A percentile compares a stretch with the other conserved stretches of the same genome.
Evolutionary conservation across 1,140 invertebrate species (phyloP).

Genomic region (Metaphire vulgaris): DNA sequence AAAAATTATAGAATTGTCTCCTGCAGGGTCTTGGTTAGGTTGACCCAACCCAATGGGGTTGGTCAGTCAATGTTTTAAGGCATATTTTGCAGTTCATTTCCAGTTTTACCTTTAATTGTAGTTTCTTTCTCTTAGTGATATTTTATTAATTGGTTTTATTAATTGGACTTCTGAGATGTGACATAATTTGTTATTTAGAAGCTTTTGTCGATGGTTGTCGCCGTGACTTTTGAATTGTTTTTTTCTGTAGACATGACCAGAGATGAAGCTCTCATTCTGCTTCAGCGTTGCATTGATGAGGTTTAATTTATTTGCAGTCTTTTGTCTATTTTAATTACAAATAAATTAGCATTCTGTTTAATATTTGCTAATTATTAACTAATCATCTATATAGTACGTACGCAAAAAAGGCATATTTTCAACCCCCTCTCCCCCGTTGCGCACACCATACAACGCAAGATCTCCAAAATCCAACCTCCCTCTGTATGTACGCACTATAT

Average conservation of each 20-base stretch:
- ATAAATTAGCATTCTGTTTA: too few relatives aligned
- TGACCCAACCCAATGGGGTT: not conserved
- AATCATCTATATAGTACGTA: too few relatives aligned
- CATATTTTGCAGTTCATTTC: not conserved
- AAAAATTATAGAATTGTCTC: not conserved
- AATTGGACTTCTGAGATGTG: not conserved
- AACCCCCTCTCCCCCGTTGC: too few relatives aligned
- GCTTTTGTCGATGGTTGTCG: not conserved
- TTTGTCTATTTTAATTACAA: too few relatives aligned
- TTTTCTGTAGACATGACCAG: constrained; percentile 66
- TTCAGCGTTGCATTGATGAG: constrained; percentile 83
- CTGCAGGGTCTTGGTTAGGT: not conserved
- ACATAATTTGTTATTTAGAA: not conserved
- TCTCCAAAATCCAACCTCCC: too few relatives aligned
- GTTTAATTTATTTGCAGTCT: too few relatives aligned
- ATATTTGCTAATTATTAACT: too few relatives aligned
- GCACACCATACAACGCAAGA: too few relatives aligned
- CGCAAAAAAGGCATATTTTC: too few relatives aligned
- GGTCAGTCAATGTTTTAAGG: not conserved
- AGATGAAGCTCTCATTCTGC: constrained; percentile 73
- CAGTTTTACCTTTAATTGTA: not conserved
- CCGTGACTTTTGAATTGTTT: constrained; percentile 24
- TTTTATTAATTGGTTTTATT: constrained; percentile 4
- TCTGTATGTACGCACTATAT: too few relatives aligned
- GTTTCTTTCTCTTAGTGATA: not conserved